phyloP scores from a whole-genome alignment of 30 jellyfish, hydroid and myxozoan species.

The Pelagia noctiluca region DNA sequence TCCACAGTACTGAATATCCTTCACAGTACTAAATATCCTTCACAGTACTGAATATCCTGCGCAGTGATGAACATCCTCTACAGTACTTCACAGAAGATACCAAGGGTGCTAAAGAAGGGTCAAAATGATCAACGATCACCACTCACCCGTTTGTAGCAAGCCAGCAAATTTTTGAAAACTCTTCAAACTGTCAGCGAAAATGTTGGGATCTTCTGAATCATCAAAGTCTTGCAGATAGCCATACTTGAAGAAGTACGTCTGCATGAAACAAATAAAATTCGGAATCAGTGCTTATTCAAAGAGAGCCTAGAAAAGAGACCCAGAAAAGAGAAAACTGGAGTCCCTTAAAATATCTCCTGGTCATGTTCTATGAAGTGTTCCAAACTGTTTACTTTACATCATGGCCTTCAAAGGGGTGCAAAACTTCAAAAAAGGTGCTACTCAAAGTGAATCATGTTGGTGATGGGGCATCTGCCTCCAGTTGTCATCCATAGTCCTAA shows the following conservation, averaged over 20 bases:
- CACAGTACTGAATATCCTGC: no score
- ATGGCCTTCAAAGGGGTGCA: background rate
- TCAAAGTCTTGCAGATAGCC: constrained; percentile 68
- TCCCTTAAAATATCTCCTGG: background rate
- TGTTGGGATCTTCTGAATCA: constrained; percentile 32
- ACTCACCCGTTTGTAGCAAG: constrained; percentile 73
- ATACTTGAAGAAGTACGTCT: constrained; percentile 69
- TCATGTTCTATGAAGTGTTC: background rate
- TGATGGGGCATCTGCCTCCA: background rate
- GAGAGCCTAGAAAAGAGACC: background rate
- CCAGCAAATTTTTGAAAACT: constrained; percentile 73
- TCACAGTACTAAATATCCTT: no score
- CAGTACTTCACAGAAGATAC: no score
- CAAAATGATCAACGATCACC: background rate
- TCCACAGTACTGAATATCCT: no score
- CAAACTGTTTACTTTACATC: background rate
- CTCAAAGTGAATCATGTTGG: background rate
- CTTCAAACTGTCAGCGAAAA: constrained; percentile 19
- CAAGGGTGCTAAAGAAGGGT: no score
- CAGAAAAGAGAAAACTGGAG: background rate
- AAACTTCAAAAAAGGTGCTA: constrained; percentile 1
- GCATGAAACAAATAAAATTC: background rate
- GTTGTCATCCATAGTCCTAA: no score
- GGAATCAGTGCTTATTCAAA: background rate
- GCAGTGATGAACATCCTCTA: no score